Evolutionary conservation across 2,888 invertebrate genomes (phyloP), one percentile per base, ranked within the genome.

Genomic region (Tipula vernalis): DNA sequence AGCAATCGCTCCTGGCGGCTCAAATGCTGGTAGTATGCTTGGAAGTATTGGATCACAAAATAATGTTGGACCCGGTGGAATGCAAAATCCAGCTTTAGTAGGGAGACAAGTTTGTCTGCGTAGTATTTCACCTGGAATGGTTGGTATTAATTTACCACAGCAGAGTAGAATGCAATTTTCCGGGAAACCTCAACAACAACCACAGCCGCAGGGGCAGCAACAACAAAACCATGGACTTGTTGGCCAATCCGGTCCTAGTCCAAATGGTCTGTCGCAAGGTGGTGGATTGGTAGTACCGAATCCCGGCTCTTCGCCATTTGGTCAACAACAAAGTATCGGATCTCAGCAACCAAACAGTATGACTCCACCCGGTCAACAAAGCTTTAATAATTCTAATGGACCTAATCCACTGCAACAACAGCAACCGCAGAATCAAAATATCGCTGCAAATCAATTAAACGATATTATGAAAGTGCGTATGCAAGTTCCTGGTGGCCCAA

Each of bases 221-320:
- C 89, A 88, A 6, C 86, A 87, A 2, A 87, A 88, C 71, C 89
- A 89, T 39, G 90, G 89, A 84, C 89, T 91, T 89, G 96, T 96
- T 10, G 95, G 95, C 2, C 94, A 95, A 57, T 95, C 96, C 0
- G 96, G 96, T 5, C 96, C 96, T 5, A 96, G 96, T 91, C 96
- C 96, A 5, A 96, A 95, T 87, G 94, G 94, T 88, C 92, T 93
- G 57, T 93, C 94, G 1, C 94, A 94, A 89, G 93, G 93, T 83
- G 44, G 44, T 8, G 93, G 93, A 87, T 92, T 93, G 90, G 92
- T 94, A 87, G 92, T 92, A 86, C 92, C 93, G 88, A 94, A 94
- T 90, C 93, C 95, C 15, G 95, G 95, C 88, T 93, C 96, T 89
- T 96, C 96, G 57, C 96, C 96, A 18, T 96, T 96, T 90, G 91